A percentile compares a stretch with the other conserved stretches of the same genome.
Evolutionary conservation across 2,797 vertebrate genomes (phyloP).

Genomic region (Alosa sapidissima): DNA sequence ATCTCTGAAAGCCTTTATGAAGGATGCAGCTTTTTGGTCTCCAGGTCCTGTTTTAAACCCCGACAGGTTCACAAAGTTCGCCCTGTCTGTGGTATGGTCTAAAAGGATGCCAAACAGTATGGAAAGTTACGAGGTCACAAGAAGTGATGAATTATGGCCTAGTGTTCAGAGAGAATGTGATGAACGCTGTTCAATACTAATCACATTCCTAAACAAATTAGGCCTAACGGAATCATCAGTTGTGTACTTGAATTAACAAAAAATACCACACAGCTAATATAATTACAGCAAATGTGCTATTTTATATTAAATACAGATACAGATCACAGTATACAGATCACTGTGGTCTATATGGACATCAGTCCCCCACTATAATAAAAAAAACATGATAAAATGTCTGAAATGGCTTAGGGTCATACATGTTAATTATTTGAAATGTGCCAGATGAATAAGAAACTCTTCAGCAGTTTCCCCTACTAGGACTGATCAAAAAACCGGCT

Average conservation of each 20-base stretch:
- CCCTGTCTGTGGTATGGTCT: background rate
- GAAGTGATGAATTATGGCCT: background rate
- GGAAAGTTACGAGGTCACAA: background rate
- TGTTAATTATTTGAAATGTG: background rate
- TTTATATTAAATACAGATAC: too few relatives aligned
- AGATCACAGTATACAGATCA: too few relatives aligned
- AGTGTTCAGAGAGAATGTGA: background rate
- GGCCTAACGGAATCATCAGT: too few relatives aligned
- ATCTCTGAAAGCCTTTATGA: conserved; percentile 60
- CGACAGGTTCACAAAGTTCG: conserved; percentile 19
- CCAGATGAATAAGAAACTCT: background rate
- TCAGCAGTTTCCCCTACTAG: background rate
- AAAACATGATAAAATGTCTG: background rate
- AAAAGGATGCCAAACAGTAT: background rate
- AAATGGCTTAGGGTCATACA: background rate
- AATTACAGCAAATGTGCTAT: too few relatives aligned
- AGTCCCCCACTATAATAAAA: too few relatives aligned
- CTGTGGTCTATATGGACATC: too few relatives aligned
- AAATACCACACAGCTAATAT: too few relatives aligned
- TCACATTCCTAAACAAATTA: too few relatives aligned
- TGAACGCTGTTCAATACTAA: background rate
- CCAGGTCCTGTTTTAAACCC: conserved; percentile 37
- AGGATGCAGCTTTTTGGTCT: conserved; percentile 54
- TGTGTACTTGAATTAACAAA: too few relatives aligned
- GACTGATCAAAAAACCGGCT: background rate